Evolutionary conservation across 2,888 invertebrate genomes (phyloP).

Genomic region (Peribatodes rhomboidaria): DNA sequence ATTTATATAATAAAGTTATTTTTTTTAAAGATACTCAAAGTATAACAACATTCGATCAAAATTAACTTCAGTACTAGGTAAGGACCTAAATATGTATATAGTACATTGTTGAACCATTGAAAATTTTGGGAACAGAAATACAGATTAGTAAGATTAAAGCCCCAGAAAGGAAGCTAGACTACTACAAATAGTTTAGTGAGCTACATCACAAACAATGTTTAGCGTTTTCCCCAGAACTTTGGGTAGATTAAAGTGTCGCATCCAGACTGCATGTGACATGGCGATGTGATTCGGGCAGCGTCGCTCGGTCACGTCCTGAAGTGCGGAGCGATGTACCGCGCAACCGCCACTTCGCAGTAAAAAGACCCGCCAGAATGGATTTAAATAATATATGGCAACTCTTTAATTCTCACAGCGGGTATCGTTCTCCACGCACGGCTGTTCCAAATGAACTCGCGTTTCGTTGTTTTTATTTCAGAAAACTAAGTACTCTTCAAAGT

Average conservation of each 20-base stretch:
- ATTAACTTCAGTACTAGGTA: too few species aligned
- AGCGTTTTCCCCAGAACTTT: slow-evolving; percentile 38
- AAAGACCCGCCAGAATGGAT: slow-evolving; percentile 78
- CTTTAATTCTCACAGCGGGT: slow-evolving; percentile 65
- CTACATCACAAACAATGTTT: slow-evolving; percentile 17
- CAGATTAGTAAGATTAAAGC: neutral
- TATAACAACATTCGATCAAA: too few species aligned
- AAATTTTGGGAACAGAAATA: neutral
- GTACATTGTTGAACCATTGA: neutral
- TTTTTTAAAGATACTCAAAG: too few species aligned
- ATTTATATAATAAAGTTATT: too few species aligned
- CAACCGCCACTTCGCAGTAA: slow-evolving; percentile 80
- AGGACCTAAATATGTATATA: too few species aligned
- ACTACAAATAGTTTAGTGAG: neutral
- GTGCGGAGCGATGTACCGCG: slow-evolving; percentile 84
- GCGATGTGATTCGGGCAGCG: slow-evolving; percentile 61
- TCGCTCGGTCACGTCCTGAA: slow-evolving; percentile 81
- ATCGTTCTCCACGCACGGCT: slow-evolving; percentile 45
- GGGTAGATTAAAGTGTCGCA: slow-evolving; percentile 55
- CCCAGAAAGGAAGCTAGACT: neutral
- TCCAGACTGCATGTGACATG: slow-evolving; percentile 58
- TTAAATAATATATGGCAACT: slow-evolving; percentile 82
- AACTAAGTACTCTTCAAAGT: neutral
- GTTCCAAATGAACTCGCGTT: slow-evolving; percentile 38
- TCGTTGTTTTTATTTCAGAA: neutral